Percentiles rank a stretch among this genome's conserved stretches.
Evolutionary conservation across 2,888 invertebrate species (phyloP).

Genomic region (Yponomeuta malinellus): DNA sequence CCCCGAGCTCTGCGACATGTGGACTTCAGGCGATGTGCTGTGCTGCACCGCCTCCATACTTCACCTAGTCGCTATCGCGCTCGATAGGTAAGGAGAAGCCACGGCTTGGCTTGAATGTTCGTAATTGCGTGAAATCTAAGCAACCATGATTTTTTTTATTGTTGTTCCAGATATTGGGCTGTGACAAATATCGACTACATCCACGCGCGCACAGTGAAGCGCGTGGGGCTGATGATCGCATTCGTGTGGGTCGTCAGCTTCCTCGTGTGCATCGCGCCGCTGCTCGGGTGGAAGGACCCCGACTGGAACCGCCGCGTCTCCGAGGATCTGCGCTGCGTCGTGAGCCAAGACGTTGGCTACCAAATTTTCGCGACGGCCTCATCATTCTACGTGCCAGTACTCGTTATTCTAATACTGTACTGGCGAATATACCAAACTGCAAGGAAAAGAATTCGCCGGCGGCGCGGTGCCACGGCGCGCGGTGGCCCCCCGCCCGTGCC

Average conservation of each 20-base stretch:
- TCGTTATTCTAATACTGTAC: constrained; percentile 91
- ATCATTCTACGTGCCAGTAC: constrained; percentile 92
- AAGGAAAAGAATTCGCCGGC: constrained; percentile 86
- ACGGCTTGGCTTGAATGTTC: not conserved
- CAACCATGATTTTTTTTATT: no score
- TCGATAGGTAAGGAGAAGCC: constrained; percentile 79
- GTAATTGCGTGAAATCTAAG: no score
- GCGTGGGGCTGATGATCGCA: constrained; percentile 87
- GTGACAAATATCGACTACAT: constrained; percentile 94
- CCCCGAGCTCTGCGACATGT: constrained; percentile 93
- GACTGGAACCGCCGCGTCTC: constrained; percentile 74
- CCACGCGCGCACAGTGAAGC: constrained; percentile 84
- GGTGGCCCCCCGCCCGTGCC: constrained; percentile 66
- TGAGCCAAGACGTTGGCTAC: constrained; percentile 89
- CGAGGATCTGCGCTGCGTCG: constrained; percentile 82
- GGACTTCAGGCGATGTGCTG: constrained; percentile 94
- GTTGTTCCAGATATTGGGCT: constrained; percentile 85
- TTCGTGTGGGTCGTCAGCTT: constrained; percentile 90
- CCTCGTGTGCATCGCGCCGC: constrained; percentile 90
- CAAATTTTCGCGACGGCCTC: constrained; percentile 94
- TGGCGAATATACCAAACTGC: constrained; percentile 95
- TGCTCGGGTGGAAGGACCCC: constrained; percentile 87
- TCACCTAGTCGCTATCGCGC: constrained; percentile 87
- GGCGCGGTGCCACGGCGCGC: constrained; percentile 76
- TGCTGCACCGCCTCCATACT: constrained; percentile 91